These are phyloP conservation scores for Bursaphelenchus mucronatus DNA, from an alignment of 1,140 invertebrate genomes.

Conservation along the genomic window DNA sequence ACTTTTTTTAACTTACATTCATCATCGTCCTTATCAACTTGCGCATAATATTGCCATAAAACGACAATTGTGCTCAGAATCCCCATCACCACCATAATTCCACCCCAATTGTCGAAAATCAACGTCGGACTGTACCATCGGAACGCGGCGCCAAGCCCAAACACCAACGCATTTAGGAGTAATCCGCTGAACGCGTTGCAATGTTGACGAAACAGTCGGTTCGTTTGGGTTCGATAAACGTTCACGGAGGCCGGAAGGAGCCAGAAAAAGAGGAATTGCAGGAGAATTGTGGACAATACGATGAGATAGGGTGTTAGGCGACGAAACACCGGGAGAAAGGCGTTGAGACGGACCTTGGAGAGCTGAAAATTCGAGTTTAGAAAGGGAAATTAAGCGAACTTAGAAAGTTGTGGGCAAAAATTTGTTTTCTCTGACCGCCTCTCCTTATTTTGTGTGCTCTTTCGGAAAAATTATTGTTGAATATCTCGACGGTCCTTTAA, in stretches of 20 bases:
- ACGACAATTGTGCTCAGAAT: slow-evolving; percentile 15
- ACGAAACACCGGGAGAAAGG: slow-evolving; percentile 11
- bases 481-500: too few species aligned
- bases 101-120: slow-evolving; percentile 30
- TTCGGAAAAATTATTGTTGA: too few species aligned
- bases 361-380: neutral
- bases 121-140: slow-evolving; percentile 23
- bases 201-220: slow-evolving; percentile 7
- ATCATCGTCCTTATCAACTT: neutral
- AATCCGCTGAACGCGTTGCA: slow-evolving; percentile 13
- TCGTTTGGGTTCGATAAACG: slow-evolving; percentile 20
- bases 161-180: slow-evolving; percentile 6
- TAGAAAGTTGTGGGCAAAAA: too few species aligned
- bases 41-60: slow-evolving; percentile 9
- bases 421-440: too few species aligned
- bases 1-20: neutral
- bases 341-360: slow-evolving; percentile 4
- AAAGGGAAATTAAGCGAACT: slow-evolving; percentile 5
- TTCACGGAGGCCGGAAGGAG: slow-evolving; percentile 32
- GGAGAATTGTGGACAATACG: slow-evolving; percentile 25
- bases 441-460: too few species aligned
- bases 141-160: slow-evolving; percentile 3
- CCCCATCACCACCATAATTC: slow-evolving; percentile 23
- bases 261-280: slow-evolving; percentile 39
- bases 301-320: slow-evolving; percentile 24